Conservation (phyloP, 2,113 vertebrate genomes). For the Cricetomys ansorgei region DNA sequence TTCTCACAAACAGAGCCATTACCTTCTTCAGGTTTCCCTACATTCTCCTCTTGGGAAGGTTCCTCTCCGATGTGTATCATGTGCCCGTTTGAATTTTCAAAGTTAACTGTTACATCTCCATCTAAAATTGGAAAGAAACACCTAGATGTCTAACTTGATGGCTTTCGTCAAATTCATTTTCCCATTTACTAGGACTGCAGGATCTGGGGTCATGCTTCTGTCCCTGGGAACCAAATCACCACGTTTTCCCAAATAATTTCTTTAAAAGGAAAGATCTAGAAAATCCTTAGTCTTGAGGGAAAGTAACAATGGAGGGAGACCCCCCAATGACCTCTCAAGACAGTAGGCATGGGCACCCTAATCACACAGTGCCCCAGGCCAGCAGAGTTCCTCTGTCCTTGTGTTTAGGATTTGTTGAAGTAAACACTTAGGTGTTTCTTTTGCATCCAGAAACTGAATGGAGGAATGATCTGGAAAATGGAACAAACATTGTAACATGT, state of each 20-base stretch:
- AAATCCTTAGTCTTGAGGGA: background rate
- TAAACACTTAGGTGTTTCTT: slow-evolving; percentile 53
- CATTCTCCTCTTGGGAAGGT: slow-evolving; percentile 90
- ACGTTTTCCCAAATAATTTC: slow-evolving; percentile 60
- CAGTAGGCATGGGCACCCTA: background rate
- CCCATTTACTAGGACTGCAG: slow-evolving; percentile 18
- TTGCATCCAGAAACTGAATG: slow-evolving; percentile 61
- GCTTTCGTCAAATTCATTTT: slow-evolving; percentile 64
- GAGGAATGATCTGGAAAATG: slow-evolving; percentile 74
- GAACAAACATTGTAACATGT: slow-evolving; percentile 71
- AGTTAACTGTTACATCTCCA: slow-evolving; percentile 90
- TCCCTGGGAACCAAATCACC: slow-evolving; percentile 69
- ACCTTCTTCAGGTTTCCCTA: slow-evolving; percentile 89
- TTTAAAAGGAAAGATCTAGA: slow-evolving; percentile 32
- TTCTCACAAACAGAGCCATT: slow-evolving; percentile 85
- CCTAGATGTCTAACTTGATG: slow-evolving; percentile 77
- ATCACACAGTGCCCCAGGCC: background rate
- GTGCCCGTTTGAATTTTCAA: slow-evolving; percentile 96
- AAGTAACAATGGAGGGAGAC: background rate
- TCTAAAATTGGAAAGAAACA: slow-evolving; percentile 87
- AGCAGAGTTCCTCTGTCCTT: background rate
- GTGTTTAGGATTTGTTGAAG: slow-evolving; percentile 46
- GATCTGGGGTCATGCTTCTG: slow-evolving; percentile 59
- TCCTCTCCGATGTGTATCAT: slow-evolving; percentile 91
- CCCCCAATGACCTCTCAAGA: background rate